phyloP scores from a whole-genome alignment of 2,888 invertebrate genomes.

The Lasioglossum zephyrum region DNA sequence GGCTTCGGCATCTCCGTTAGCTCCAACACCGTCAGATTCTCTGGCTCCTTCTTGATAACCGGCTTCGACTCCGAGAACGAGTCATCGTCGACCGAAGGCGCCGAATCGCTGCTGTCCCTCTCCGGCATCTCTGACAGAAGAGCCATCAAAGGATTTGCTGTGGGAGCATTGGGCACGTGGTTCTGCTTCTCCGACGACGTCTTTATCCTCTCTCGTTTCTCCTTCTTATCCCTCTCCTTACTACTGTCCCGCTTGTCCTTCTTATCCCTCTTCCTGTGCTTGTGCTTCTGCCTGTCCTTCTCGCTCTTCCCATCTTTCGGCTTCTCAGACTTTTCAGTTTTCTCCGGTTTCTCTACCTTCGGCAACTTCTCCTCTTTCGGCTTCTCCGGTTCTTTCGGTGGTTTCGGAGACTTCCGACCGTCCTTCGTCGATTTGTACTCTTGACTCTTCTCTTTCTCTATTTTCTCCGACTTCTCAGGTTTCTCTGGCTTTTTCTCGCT shows the following conservation, averaged over 20 bases:
- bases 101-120: conserved; percentile 80
- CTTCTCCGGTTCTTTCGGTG: conserved; percentile 79
- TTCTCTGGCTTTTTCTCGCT: conserved; percentile 87
- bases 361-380: conserved; percentile 75
- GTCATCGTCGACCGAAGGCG: conserved; percentile 79
- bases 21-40: conserved; percentile 50
- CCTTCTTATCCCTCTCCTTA: conserved; percentile 86
- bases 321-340: conserved; percentile 79
- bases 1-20: conserved; percentile 71
- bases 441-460: conserved; percentile 86
- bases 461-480: conserved; percentile 87
- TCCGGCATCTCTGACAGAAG: conserved; percentile 78
- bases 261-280: conserved; percentile 86
- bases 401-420: conserved; percentile 79
- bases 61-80: conserved; percentile 71
- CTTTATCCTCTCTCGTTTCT: conserved; percentile 82
- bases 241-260: conserved; percentile 89
- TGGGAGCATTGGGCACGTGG: conserved; percentile 75
- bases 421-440: conserved; percentile 84
- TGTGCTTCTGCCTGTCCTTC: conserved; percentile 85
- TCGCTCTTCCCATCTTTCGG: conserved; percentile 79
- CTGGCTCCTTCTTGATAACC: conserved; percentile 70
- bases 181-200: conserved; percentile 76
- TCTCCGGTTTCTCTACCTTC: conserved; percentile 75
- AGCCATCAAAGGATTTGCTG: conserved; percentile 84